Base-by-base conservation (phyloP, 2,888 invertebrate genomes). In the Nasonia oneida region DNA sequence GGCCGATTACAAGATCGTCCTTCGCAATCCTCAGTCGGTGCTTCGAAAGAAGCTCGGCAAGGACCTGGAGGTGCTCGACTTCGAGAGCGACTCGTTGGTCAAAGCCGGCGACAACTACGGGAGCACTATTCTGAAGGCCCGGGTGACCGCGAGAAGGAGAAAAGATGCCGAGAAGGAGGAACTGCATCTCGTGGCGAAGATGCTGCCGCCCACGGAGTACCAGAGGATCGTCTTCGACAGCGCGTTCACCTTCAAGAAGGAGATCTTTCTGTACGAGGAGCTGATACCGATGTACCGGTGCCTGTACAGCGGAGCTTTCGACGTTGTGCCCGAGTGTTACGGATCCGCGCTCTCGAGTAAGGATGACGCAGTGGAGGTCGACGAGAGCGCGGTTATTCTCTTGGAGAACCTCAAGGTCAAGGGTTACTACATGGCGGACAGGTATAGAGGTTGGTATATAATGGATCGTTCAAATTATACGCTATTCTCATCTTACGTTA, bases 51-150 rank as follows among this genome's bases (percentile, higher is more conserved):
- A 82, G 18, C 84, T 92, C 4, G 80, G 90, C 4, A 33, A 86
- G 0, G 82, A 83, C 0, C 4, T 92, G 4, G 75, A 88, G 8
- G 89, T 93, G 14, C 85, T 89, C 4, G 88, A 89, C 75, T 91
- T 89, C 50, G 87, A 87, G 2, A 88, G 88, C 0, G 79, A 87
- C 23, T 76, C 81, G 3, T 71, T 93, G 14, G 61, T 92, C 14
- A 94, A 94, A 29, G 94, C 94, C 0, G 95, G 95, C 0, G 95
- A 96, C 89, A 95, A 96, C 90, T 96, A 95, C 90, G 95, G 95
- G 2, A 95, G 95, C 88, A 93, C 95, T 0, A 95, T 96, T 92
- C 89, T 95, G 0, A 93, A 94, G 0, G 90, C 92, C 1, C 90
- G 89, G 0, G 73, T 86, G 23, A 86, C 39, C 10, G 42, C 57